These are phyloP conservation scores for Callyntrura sp. DNA, from an alignment of 2,888 invertebrate species.

Conservation along the genomic window DNA sequence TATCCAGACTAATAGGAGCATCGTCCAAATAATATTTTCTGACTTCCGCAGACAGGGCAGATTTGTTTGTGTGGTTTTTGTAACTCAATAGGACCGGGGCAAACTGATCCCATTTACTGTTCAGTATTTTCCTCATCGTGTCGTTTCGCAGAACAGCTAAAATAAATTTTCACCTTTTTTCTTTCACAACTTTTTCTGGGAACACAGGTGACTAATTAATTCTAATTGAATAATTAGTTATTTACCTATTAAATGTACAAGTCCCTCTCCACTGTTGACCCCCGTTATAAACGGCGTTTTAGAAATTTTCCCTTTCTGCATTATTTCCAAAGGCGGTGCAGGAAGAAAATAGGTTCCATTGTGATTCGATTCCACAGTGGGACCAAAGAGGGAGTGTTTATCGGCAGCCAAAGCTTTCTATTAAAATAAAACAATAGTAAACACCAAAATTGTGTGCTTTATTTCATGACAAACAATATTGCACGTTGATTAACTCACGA, in stretches of 20 bases:
- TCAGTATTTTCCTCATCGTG: slow-evolving; percentile 68
- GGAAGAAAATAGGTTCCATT: slow-evolving; percentile 77
- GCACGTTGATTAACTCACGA: slow-evolving; percentile 52
- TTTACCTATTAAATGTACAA: slow-evolving; percentile 80
- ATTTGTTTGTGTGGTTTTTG: slow-evolving; percentile 52
- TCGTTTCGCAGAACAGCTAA: slow-evolving; percentile 74
- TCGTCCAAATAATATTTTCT: slow-evolving; percentile 77
- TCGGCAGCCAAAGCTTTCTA: slow-evolving; percentile 80
- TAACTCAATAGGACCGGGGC: slow-evolving; percentile 77
- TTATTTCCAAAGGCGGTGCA: slow-evolving; percentile 71
- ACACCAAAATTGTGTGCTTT: too few species aligned
- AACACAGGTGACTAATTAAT: too few species aligned
- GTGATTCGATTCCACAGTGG: slow-evolving; percentile 77
- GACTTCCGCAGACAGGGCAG: slow-evolving; percentile 69
- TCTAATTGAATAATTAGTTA: too few species aligned
- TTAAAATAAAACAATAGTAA: neutral
- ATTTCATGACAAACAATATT: too few species aligned
- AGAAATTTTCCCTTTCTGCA: slow-evolving; percentile 77
- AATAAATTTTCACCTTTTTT: neutral
- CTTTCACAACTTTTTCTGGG: neutral
- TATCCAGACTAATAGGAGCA: slow-evolving; percentile 61
- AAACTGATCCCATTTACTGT: slow-evolving; percentile 74
- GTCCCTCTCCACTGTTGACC: slow-evolving; percentile 81
- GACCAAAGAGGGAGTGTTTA: slow-evolving; percentile 79
- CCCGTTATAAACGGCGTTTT: slow-evolving; percentile 81